A percentile compares a stretch with the other conserved stretches of the same genome.
Conservation (phyloP, 2,113 vertebrate genomes). For the Ellobius talpinus region DNA sequence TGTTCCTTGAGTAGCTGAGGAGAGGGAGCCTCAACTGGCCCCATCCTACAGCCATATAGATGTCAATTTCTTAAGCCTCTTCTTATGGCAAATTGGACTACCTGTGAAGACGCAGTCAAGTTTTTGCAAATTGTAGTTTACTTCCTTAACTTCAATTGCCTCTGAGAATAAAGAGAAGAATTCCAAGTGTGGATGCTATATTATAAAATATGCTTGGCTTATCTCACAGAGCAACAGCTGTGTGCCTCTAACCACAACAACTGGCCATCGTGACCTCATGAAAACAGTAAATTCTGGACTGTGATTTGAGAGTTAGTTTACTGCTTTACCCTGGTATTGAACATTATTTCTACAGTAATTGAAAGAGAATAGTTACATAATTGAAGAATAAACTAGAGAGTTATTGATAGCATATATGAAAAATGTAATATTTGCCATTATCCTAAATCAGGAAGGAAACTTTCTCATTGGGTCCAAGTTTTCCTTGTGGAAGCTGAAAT, state of each 20-base stretch:
- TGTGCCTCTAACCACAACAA: not conserved
- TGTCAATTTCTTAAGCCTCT: not conserved
- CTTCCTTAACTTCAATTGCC: not conserved
- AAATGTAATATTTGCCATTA: not conserved
- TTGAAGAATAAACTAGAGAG: not conserved
- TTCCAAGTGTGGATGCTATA: not conserved
- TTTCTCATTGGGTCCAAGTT: not conserved
- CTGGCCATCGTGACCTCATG: not conserved
- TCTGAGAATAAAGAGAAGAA: not conserved
- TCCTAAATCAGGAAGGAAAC: not conserved
- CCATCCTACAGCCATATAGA: too few species aligned
- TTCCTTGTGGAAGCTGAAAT: not conserved
- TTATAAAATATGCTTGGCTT: not conserved
- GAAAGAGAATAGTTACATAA: not conserved
- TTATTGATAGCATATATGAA: not conserved
- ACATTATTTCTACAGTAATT: not conserved
- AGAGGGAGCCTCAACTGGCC: too few species aligned
- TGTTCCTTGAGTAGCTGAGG: too few species aligned
- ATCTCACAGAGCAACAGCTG: not conserved
- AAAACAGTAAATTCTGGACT: not conserved
- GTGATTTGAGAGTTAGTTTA: not conserved
- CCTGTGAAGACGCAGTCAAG: not conserved
- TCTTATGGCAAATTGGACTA: not conserved
- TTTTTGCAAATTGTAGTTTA: not conserved
- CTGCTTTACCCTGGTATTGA: not conserved